These are phyloP conservation scores for Orycteropus afer DNA, from an alignment of 2,113 vertebrate species.

Conservation along the genomic window DNA sequence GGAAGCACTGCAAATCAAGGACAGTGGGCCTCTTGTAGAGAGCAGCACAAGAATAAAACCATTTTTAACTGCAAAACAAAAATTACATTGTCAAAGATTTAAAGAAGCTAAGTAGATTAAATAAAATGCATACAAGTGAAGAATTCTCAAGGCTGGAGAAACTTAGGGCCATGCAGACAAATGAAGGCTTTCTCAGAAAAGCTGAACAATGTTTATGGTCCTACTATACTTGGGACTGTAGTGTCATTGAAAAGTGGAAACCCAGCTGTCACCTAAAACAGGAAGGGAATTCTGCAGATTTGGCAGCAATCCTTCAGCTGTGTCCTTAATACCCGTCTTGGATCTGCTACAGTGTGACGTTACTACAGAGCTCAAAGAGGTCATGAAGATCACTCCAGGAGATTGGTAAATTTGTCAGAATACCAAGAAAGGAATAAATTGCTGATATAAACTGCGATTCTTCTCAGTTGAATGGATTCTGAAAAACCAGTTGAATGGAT, in stretches of 20 bases:
- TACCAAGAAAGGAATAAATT: not conserved
- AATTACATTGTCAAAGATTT: not conserved
- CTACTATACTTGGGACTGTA: not conserved
- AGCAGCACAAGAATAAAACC: not conserved
- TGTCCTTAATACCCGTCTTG: not conserved
- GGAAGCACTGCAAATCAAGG: not conserved
- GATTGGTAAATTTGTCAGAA: not conserved
- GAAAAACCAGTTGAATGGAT: no score
- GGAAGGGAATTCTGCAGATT: constrained; percentile 46
- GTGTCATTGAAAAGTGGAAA: constrained; percentile 11
- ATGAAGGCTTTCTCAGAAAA: not conserved
- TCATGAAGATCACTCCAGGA: not conserved
- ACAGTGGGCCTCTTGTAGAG: not conserved
- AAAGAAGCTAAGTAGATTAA: not conserved
- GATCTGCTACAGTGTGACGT: rapidly evolving
- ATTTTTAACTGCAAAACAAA: not conserved
- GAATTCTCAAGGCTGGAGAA: not conserved
- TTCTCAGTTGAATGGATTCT: not conserved
- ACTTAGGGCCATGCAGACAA: not conserved
- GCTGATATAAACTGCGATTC: not conserved
- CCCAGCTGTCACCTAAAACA: constrained; percentile 32
- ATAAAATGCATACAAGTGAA: not conserved
- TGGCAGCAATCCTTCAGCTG: constrained; percentile 24
- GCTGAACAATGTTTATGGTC: not conserved
- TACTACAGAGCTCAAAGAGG: not conserved